Evolutionary conservation across 2,888 invertebrate genomes (phyloP).

Genomic region (Drosophila flavopinicola): DNA sequence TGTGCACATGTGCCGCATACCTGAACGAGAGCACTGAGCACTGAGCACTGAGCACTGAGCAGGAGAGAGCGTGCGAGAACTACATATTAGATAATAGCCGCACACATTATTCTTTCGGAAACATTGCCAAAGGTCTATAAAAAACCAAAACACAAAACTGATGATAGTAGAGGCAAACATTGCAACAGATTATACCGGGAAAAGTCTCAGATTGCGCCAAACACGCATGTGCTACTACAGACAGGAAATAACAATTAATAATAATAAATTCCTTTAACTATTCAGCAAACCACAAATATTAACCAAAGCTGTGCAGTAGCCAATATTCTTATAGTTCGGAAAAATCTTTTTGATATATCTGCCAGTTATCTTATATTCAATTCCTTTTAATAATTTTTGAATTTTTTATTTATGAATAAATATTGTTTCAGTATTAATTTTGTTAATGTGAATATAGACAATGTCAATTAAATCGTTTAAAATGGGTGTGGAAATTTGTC

Average conservation of each 20-base stretch:
- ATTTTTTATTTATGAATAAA: no score
- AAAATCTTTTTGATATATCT: no score
- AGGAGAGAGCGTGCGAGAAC: conserved; percentile 3
- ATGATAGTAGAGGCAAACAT: conserved; percentile 17
- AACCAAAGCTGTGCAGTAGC: no score
- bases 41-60: background rate
- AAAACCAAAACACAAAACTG: conserved; percentile 14
- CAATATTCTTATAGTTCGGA: no score
- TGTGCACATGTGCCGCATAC: background rate
- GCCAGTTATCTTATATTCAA: no score
- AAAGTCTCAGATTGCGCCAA: background rate
- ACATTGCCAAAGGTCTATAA: conserved; percentile 49
- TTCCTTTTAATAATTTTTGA: no score
- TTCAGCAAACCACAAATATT: background rate
- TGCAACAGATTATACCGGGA: conserved; percentile 32
- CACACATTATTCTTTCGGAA: conserved; percentile 24
- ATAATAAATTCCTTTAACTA: no score
- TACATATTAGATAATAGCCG: conserved; percentile 52
- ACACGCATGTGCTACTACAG: background rate
- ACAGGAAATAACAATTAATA: background rate
- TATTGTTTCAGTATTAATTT: no score
- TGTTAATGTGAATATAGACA: no score
- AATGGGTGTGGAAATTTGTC: no score
- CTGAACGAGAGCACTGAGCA: conserved; percentile 2
- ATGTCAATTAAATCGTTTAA: no score